A percentile compares a stretch with the other conserved stretches of the same genome.
phyloP scores from a whole-genome alignment of 2,888 invertebrate species.

The Latrodectus hesperus region DNA sequence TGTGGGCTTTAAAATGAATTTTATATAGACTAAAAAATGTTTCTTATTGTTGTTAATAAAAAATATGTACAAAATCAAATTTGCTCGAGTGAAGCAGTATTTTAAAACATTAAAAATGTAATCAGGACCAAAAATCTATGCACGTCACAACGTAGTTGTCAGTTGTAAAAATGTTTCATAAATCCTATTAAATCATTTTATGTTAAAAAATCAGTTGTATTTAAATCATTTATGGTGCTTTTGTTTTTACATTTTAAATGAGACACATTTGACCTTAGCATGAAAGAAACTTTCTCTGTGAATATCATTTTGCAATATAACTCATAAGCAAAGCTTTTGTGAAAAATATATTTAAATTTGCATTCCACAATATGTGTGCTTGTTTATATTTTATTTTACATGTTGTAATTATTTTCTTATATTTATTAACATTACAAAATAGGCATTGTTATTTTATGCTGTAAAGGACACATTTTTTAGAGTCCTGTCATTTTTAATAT shows the following conservation, averaged over 20 bases:
- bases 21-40: slow-evolving; percentile 52
- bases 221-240: slow-evolving; percentile 64
- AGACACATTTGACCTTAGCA: slow-evolving; percentile 31
- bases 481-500: slow-evolving; percentile 11
- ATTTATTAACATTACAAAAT: slow-evolving; percentile 46
- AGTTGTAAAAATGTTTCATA: slow-evolving; percentile 57
- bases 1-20: slow-evolving; percentile 65
- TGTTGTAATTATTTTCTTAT: slow-evolving; percentile 36
- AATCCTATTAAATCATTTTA: slow-evolving; percentile 11
- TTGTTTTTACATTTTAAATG: slow-evolving; percentile 50
- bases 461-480: slow-evolving; percentile 13
- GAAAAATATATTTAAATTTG: slow-evolving; percentile 37
- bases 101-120: slow-evolving; percentile 56
- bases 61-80: slow-evolving; percentile 61
- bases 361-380: slow-evolving; percentile 55
- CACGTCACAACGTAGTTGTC: slow-evolving; percentile 64
- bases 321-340: slow-evolving; percentile 41
- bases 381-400: slow-evolving; percentile 40
- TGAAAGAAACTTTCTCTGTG: slow-evolving; percentile 50
- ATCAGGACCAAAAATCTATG: slow-evolving; percentile 56
- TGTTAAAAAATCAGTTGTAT: slow-evolving; percentile 41
- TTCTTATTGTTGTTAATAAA: slow-evolving; percentile 60
- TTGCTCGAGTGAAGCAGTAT: slow-evolving; percentile 33
- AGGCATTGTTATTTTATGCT: not conserved
- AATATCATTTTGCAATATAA: slow-evolving; percentile 52